These are phyloP conservation scores for Melanotaenia pygmaea DNA, from an alignment of 2,797 vertebrate species.

Conservation along the genomic window DNA sequence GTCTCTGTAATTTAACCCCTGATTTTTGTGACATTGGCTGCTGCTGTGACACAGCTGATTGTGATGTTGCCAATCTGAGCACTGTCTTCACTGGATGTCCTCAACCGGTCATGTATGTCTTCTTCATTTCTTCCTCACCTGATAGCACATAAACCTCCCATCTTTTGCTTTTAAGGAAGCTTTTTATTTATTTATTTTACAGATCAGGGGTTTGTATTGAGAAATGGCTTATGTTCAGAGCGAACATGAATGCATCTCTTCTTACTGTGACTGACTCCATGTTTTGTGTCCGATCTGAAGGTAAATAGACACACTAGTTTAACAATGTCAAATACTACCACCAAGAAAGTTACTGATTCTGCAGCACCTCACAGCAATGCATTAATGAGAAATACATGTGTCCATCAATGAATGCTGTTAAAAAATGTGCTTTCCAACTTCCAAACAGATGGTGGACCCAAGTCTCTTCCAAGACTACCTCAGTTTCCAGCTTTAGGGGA, in stretches of 20 bases:
- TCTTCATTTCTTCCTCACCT: not conserved
- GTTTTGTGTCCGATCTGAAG: slow-evolving; percentile 76
- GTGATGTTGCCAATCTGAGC: slow-evolving; percentile 71
- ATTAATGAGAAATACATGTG: not conserved
- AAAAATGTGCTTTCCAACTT: not conserved
- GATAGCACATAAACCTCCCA: fast-evolving
- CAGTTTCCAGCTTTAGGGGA: slow-evolving; percentile 51
- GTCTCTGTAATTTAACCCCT: slow-evolving; percentile 80
- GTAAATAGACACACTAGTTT: slow-evolving; percentile 48
- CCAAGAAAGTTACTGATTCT: not conserved
- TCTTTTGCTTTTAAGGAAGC: not conserved
- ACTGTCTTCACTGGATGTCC: slow-evolving; percentile 77
- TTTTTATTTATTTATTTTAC: slow-evolving; percentile 12
- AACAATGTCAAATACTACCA: not conserved
- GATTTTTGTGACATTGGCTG: slow-evolving; percentile 84
- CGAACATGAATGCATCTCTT: slow-evolving; percentile 77
- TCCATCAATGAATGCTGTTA: not conserved
- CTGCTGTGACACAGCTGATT: slow-evolving; percentile 83
- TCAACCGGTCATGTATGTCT: slow-evolving; percentile 64
- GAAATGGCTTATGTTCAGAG: slow-evolving; percentile 82
- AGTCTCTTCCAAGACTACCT: slow-evolving; percentile 31
- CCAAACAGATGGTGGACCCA: slow-evolving; percentile 35
- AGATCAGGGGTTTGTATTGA: slow-evolving; percentile 81
- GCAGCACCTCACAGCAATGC: not conserved
- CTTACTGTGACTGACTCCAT: slow-evolving; percentile 75